Base-by-base conservation (phyloP, 2,888 invertebrate species). In the Deroplatys truncata region DNA sequence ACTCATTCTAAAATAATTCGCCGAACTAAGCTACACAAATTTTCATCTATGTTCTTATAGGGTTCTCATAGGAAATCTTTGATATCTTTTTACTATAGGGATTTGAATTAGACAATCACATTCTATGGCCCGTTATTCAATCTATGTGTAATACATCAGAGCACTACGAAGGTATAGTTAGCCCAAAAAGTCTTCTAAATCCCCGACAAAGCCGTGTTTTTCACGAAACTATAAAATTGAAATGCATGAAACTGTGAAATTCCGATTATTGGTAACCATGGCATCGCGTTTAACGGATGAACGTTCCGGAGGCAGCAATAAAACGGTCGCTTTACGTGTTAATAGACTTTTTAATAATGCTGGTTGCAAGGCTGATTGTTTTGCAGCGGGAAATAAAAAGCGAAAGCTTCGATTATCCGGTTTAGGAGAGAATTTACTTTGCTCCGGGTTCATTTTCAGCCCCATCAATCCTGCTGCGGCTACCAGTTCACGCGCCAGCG, bases 371-470 rank as follows among this genome's bases (percentile, higher is more conserved):
- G 56, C 56, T 72, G 56, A 72, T 72, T 72, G 56, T 72, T 72
- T 72, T 72, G 56, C 56, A 72, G 56, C 16, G 56, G 56, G 25
- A 72, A 72, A 72, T 72, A 72, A 72, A 72, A 72, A 72, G 56
- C 56, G 25, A 72, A 72, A 72, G 56, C 28, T 86, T 86, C 28
- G 86, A 86, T 86, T 10, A 86, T 86, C 86, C 56, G 56, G 86
- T n/a, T 86, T 86, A 29, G 29, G 82, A 31, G 28, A 72, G 82
- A 82, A 86, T 29, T 82, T 86, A 86, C 72, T 72, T 82, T 86
- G 29, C 82, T 86, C 29, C 86, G 35, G 28, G 56, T 86, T 86
- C 86, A 86, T 86, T 86, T 86, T 86, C 86, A 86, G 86, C 86
- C 31, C 86, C 86, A 86, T 86, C 72, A 86, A 28, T 86, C 86